Conservation (phyloP, 2,888 invertebrate genomes). For the Agrilus mali region DNA sequence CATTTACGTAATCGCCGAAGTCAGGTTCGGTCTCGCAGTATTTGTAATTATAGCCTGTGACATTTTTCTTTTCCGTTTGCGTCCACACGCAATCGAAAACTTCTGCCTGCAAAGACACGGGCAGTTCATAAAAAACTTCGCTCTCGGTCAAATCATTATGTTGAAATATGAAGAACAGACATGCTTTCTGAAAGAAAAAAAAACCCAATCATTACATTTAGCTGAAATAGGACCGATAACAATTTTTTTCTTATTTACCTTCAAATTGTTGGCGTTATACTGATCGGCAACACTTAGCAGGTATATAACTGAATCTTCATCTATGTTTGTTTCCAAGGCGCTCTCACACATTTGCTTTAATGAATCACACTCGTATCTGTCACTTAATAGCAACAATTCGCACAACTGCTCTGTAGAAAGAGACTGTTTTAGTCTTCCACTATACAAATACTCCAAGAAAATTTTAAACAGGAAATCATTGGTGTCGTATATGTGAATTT, state of each 20-base stretch:
- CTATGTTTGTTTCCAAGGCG: slow-evolving; percentile 44
- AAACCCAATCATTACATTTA: background rate
- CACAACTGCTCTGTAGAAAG: slow-evolving; percentile 42
- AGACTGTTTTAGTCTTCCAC: slow-evolving; percentile 41
- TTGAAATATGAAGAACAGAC: slow-evolving; percentile 39
- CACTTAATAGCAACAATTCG: slow-evolving; percentile 50
- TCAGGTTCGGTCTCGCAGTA: too few species aligned
- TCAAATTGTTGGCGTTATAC: slow-evolving; percentile 43
- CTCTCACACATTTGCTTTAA: slow-evolving; percentile 51
- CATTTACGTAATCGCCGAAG: too few species aligned
- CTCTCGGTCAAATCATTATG: slow-evolving; percentile 40
- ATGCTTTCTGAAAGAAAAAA: slow-evolving; percentile 33
- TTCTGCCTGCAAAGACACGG: slow-evolving; percentile 44
- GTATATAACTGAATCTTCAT: slow-evolving; percentile 50
- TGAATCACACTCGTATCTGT: slow-evolving; percentile 48
- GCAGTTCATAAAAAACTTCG: slow-evolving; percentile 43
- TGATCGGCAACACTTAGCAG: slow-evolving; percentile 54
- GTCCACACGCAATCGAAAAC: slow-evolving; percentile 37
- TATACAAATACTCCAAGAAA: slow-evolving; percentile 51
- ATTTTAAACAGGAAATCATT: slow-evolving; percentile 47
- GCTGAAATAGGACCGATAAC: background rate
- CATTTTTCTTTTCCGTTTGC: slow-evolving; percentile 15
- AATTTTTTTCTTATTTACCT: slow-evolving; percentile 29
- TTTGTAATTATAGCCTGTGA: too few species aligned
- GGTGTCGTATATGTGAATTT: slow-evolving; percentile 53